Evolutionary conservation across 2,797 vertebrate genomes (phyloP).

Genomic region (Bucorvus abyssinicus): DNA sequence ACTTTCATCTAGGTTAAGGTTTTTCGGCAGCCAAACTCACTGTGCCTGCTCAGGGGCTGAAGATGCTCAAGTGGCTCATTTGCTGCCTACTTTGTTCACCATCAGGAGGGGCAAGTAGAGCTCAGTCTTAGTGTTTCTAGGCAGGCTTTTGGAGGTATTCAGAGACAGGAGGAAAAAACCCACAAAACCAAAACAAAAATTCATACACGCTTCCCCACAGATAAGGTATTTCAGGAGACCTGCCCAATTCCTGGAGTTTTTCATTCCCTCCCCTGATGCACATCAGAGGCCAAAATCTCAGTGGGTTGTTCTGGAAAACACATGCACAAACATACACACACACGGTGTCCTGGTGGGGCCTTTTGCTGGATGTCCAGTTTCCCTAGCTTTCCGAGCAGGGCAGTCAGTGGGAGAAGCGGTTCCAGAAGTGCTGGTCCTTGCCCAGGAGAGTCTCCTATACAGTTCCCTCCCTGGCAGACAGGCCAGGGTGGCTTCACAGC

Average conservation of each 20-base stretch:
- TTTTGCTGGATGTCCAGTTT: background rate
- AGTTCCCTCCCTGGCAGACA: conserved; percentile 1
- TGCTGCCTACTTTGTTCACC: background rate
- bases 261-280: background rate
- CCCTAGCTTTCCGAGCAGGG: background rate
- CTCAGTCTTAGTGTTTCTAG: conserved; percentile 38
- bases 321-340: background rate
- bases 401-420: background rate
- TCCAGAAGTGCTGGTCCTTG: conserved; percentile 15
- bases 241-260: background rate
- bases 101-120: background rate
- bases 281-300: background rate
- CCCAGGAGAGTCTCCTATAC: conserved; percentile 19
- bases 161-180: background rate
- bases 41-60: background rate
- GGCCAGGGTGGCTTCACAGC: conserved; percentile 70
- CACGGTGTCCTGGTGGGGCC: background rate
- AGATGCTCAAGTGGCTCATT: background rate
- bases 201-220: background rate
- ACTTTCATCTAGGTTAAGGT: background rate
- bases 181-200: conserved; percentile 19
- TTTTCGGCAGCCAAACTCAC: background rate
- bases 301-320: conserved; percentile 10
- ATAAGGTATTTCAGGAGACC: background rate
- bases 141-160: conserved; percentile 44